Base-by-base conservation (phyloP, 2,113 vertebrate species). In the Hiodon tergisus region DNA sequence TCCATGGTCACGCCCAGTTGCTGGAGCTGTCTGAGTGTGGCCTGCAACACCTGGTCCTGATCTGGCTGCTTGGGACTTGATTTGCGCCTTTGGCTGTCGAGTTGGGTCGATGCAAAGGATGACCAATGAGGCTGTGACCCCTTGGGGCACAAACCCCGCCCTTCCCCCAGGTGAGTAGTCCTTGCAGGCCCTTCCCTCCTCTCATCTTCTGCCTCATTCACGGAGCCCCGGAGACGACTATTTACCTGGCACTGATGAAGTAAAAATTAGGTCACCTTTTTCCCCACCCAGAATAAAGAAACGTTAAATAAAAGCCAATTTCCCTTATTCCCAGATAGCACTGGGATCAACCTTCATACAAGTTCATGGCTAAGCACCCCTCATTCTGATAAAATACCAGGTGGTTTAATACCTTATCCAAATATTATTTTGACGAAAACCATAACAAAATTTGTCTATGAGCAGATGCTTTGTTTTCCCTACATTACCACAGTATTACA, bases 21-120 rank as follows among this genome's bases (percentile, higher is more conserved):
- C 87, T 91, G 92, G 75, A 98, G 91, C 59, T 94, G 95, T 79
- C 86, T 89, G 74, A 96, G 80, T 0, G 96, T 99, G 77, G 96
- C 94, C 52, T 81, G 89, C 63, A 94, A 79, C 74, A 97, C 94
- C 47, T 81, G 80, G 61, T 94, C 93, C 57, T 85, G 87, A 47
- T 89, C 86, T n/a, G 4, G 3, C 65, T 3, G 31, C 68, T 48
- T 75, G 65, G 67, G 68, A 8, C 63, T 71, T 13, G 76, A 79
- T 63, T 76, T 70, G 57, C 72, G 85, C 80, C 81, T 85, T 78
- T 77, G 72, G 72, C 61, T 79, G 77, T 60, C 78, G 77, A 1
- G 69, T 60, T 62, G 55, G 48, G 66, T 31, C n/a, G 53, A 51
- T 11, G 14, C 14, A 11, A 52, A 66, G 52, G 67, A 61, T 54